phyloP scores from a whole-genome alignment of 2,113 vertebrate species.

The Elaphurus davidianus region DNA sequence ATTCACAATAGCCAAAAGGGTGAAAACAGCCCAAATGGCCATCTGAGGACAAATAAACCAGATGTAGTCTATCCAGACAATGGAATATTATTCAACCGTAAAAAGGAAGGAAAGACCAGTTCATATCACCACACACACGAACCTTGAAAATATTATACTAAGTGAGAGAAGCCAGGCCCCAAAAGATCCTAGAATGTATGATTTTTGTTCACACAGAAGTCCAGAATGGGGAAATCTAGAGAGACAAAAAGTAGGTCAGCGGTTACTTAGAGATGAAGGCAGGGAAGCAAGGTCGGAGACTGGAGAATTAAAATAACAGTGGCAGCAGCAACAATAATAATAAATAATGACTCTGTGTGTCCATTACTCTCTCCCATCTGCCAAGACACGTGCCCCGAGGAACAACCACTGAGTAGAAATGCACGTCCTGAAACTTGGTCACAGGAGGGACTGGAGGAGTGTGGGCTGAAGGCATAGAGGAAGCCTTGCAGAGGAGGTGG shows the following conservation, averaged over 20 bases:
- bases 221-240: neutral
- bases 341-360: neutral
- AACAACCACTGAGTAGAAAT: rapidly evolving
- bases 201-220: neutral
- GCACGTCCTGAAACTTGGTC: neutral
- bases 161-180: neutral
- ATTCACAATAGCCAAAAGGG: neutral
- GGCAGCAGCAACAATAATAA: neutral
- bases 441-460: rapidly evolving
- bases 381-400: neutral
- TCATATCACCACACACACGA: no score
- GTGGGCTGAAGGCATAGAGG: neutral
- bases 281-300: neutral
- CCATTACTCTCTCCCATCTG: neutral
- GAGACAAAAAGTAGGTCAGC: neutral
- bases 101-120: neutral
- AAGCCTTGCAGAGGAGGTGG: neutral
- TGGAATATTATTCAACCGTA: neutral
- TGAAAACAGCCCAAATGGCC: neutral
- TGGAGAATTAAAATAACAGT: neutral
- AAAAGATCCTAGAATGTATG: rapidly evolving
- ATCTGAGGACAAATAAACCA: neutral
- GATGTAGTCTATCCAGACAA: rapidly evolving
- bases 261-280: neutral
- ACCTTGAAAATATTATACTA: neutral